Conservation (phyloP, 2,888 invertebrate species). For the Rhyacophila evoluta region DNA sequence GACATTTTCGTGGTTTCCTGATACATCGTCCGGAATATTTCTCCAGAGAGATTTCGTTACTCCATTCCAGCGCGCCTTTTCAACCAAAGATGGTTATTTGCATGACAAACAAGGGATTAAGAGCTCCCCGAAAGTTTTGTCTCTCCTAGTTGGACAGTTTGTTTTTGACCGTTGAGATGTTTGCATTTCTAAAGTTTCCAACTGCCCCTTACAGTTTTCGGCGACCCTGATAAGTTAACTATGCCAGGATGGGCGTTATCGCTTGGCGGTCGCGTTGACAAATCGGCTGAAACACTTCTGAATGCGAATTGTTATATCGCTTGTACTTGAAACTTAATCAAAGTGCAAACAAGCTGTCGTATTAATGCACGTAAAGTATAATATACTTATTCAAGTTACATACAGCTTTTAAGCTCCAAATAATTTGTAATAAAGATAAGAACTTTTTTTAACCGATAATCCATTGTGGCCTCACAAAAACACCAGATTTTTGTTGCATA, state of each 20-base stretch:
- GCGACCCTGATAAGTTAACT: background rate
- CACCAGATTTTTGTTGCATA: too few relatives aligned
- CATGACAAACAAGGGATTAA: slow-evolving; percentile 47
- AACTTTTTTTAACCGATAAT: too few relatives aligned
- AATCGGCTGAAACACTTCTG: too few relatives aligned
- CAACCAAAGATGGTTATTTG: slow-evolving; percentile 32
- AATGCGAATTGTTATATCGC: too few relatives aligned
- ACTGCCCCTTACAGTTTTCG: background rate
- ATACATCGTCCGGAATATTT: background rate
- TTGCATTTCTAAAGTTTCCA: slow-evolving; percentile 36
- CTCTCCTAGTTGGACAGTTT: slow-evolving; percentile 40
- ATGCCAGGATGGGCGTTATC: background rate
- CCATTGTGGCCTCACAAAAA: too few relatives aligned
- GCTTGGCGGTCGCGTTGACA: too few relatives aligned
- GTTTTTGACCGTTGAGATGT: slow-evolving; percentile 35
- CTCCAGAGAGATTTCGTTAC: background rate
- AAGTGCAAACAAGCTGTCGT: too few relatives aligned
- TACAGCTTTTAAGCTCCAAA: too few relatives aligned
- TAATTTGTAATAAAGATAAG: too few relatives aligned
- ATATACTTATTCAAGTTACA: too few relatives aligned
- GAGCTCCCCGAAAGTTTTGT: slow-evolving; percentile 30
- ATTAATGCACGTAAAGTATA: too few relatives aligned
- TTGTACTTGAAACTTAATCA: too few relatives aligned
- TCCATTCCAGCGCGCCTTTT: background rate
- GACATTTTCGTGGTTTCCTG: slow-evolving; percentile 6